Conservation (phyloP, 2,888 invertebrate species). For the Thera obeliscata region DNA sequence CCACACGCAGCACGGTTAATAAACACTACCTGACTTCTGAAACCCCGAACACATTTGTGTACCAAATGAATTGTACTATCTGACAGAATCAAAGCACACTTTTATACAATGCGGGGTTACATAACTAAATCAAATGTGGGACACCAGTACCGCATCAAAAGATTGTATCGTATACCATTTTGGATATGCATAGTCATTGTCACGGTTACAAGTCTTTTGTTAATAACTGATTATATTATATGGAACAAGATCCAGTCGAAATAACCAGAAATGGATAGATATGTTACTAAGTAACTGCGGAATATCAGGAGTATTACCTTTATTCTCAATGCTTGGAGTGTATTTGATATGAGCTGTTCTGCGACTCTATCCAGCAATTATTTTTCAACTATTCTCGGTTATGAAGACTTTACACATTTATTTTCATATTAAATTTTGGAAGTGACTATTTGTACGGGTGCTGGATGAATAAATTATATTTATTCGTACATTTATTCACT, state of each 20-base stretch:
- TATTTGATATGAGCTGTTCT: background rate
- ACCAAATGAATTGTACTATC: constrained; percentile 6
- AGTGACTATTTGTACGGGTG: too few relatives aligned
- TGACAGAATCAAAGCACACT: constrained; percentile 4
- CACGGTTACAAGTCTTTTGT: constrained; percentile 1
- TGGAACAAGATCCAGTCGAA: background rate
- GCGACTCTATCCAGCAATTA: background rate
- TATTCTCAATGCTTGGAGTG: background rate
- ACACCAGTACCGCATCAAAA: constrained; percentile 26
- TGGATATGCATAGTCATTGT: constrained; percentile 58
- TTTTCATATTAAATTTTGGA: too few relatives aligned
- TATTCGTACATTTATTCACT: too few relatives aligned
- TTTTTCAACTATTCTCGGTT: background rate
- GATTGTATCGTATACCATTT: constrained; percentile 54
- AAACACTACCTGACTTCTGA: constrained; percentile 18
- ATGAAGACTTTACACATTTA: too few relatives aligned
- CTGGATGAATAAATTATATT: too few relatives aligned
- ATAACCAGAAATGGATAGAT: too few relatives aligned
- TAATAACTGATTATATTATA: background rate
- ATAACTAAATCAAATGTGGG: constrained; percentile 29
- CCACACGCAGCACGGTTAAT: constrained; percentile 35
- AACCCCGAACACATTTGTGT: constrained; percentile 24
- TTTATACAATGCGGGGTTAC: constrained; percentile 5
- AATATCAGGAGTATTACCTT: background rate
- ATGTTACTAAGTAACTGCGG: background rate